These are phyloP conservation scores for Stomatorhinus ivindoensis DNA, from an alignment of 2,113 vertebrate species.

Conservation along the genomic window DNA sequence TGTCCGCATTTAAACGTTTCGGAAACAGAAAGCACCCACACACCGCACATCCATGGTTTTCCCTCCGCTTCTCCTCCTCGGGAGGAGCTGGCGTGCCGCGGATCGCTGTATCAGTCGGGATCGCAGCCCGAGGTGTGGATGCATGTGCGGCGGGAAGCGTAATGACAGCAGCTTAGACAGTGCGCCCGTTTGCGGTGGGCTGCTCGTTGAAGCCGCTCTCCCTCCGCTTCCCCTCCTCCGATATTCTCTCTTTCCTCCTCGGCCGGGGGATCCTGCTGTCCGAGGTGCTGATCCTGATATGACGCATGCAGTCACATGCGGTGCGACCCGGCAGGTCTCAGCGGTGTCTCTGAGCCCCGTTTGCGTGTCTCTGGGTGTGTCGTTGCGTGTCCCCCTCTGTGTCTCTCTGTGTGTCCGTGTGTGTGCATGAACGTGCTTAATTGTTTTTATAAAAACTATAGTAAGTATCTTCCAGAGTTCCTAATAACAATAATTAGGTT, in stretches of 20 bases:
- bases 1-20: not conserved
- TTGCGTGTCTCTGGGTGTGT: constrained; percentile 1
- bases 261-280: constrained; percentile 41
- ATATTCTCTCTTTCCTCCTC: constrained; percentile 1
- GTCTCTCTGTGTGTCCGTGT: not conserved
- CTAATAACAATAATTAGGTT: not conserved
- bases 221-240: not conserved
- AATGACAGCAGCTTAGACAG: not conserved
- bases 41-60: not conserved
- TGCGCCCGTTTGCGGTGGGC: not conserved
- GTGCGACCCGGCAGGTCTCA: constrained; percentile 29
- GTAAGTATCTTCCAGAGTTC: not conserved
- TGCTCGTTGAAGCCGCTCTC: not conserved
- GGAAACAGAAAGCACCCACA: not conserved
- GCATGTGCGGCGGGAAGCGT: not conserved
- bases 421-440: not conserved
- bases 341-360: not conserved
- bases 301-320: constrained; percentile 45
- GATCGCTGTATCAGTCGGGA: not conserved
- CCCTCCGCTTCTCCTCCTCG: not conserved
- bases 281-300: constrained; percentile 47
- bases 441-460: not conserved
- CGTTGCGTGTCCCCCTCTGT: not conserved
- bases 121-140: not conserved
- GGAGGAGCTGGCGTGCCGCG: not conserved